phyloP scores from a whole-genome alignment of 2,888 invertebrate genomes.

The Hemaris fuciformis region DNA sequence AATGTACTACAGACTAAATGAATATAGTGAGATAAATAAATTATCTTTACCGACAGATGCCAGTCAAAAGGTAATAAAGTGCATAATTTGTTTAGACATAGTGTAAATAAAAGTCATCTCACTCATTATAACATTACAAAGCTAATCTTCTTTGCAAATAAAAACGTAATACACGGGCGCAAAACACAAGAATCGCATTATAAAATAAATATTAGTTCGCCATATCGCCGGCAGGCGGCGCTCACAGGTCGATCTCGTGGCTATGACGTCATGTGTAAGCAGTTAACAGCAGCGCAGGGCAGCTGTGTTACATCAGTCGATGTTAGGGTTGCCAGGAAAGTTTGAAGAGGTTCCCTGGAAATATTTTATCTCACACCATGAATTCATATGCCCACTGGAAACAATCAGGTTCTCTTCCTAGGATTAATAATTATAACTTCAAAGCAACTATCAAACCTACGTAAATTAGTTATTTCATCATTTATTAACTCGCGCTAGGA shows the following conservation, averaged over 20 bases:
- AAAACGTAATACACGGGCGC: background rate
- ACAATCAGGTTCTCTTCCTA: too few relatives aligned
- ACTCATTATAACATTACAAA: background rate
- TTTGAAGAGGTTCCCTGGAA: background rate
- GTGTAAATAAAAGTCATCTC: background rate
- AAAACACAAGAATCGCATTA: background rate
- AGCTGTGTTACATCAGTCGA: slow-evolving; percentile 14
- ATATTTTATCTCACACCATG: too few relatives aligned
- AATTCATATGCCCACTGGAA: too few relatives aligned
- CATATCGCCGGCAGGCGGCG: background rate
- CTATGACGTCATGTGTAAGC: slow-evolving; percentile 16
- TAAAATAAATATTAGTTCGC: slow-evolving; percentile 5
- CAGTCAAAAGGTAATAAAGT: too few relatives aligned
- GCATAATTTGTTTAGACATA: too few relatives aligned
- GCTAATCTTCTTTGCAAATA: background rate
- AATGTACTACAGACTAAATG: too few relatives aligned
- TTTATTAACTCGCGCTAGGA: too few relatives aligned
- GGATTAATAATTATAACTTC: too few relatives aligned
- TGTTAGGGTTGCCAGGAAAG: background rate
- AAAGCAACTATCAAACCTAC: too few relatives aligned
- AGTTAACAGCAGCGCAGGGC: slow-evolving; percentile 15
- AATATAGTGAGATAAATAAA: too few relatives aligned
- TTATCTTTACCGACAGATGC: too few relatives aligned
- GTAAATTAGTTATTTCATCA: too few relatives aligned
- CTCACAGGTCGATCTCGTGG: background rate